These are phyloP conservation scores for Orthonyx spaldingii DNA, from an alignment of 2,113 vertebrate species.

Conservation along the genomic window DNA sequence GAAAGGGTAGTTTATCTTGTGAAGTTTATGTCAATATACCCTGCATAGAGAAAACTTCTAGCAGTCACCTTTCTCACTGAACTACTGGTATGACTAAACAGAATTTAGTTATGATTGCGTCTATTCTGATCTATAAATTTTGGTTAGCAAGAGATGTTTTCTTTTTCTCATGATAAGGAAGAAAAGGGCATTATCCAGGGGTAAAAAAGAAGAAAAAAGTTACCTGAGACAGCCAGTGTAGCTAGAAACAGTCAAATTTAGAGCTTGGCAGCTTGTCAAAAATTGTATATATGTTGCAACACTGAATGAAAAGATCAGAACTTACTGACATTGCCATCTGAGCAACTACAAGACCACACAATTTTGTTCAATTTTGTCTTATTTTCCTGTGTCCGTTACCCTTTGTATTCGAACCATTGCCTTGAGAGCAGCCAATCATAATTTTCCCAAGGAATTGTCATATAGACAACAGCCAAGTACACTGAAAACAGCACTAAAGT, in stretches of 20 bases:
- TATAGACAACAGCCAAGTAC: background rate
- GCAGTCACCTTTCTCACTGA: background rate
- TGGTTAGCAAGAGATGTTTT: background rate
- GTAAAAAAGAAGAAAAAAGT: background rate
- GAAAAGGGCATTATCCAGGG: background rate
- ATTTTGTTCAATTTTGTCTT: background rate
- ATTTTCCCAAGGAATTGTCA: background rate
- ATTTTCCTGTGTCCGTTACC: background rate
- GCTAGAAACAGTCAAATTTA: background rate
- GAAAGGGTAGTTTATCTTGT: background rate
- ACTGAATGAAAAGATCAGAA: conserved; percentile 50
- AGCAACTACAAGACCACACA: background rate
- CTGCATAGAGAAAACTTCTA: background rate
- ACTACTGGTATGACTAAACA: background rate
- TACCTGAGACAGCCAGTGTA: background rate
- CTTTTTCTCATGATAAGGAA: background rate
- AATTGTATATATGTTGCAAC: background rate
- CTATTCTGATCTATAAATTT: background rate
- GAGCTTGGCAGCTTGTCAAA: conserved; percentile 42
- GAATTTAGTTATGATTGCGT: background rate
- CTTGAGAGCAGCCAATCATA: background rate
- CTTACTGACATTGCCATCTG: background rate
- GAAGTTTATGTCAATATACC: background rate
- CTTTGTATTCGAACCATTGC: background rate
- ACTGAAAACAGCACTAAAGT: background rate